Conservation (phyloP, 2,888 invertebrate species). For the Cerastis rubricosa region DNA sequence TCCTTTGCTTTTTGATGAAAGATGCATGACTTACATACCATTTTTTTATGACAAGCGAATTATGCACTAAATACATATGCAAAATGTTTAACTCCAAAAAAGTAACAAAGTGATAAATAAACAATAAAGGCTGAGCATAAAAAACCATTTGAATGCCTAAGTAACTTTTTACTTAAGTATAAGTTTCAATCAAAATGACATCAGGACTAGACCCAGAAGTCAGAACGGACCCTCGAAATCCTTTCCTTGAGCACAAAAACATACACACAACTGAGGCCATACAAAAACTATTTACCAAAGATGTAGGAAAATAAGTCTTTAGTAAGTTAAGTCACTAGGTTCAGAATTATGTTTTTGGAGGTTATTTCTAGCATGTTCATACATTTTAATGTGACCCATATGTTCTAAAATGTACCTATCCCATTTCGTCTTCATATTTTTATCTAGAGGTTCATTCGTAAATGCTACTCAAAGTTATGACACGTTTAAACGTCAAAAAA, state of each 20-base stretch:
- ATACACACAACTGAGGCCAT: conserved; percentile 24
- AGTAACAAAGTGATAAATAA: neutral
- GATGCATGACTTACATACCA: neutral
- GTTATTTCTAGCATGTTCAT: neutral
- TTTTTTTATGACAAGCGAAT: neutral
- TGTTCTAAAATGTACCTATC: neutral
- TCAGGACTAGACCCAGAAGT: conserved; percentile 47
- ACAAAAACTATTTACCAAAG: conserved; percentile 16
- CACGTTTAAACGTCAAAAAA: neutral
- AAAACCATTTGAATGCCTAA: neutral
- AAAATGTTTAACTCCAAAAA: neutral
- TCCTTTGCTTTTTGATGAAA: neutral
- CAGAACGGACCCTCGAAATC: conserved; percentile 54
- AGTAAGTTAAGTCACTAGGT: neutral
- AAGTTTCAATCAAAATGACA: conserved; percentile 53
- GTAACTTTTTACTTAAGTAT: conserved; percentile 10
- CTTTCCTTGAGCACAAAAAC: conserved; percentile 40
- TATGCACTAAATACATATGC: neutral
- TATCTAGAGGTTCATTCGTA: neutral
- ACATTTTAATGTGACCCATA: neutral
- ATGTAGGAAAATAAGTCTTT: neutral
- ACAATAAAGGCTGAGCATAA: neutral
- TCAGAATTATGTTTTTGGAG: neutral
- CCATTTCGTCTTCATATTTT: neutral
- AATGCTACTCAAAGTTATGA: neutral